phyloP scores from a whole-genome alignment of 2,888 invertebrate species.

The Philonicus albiceps region DNA sequence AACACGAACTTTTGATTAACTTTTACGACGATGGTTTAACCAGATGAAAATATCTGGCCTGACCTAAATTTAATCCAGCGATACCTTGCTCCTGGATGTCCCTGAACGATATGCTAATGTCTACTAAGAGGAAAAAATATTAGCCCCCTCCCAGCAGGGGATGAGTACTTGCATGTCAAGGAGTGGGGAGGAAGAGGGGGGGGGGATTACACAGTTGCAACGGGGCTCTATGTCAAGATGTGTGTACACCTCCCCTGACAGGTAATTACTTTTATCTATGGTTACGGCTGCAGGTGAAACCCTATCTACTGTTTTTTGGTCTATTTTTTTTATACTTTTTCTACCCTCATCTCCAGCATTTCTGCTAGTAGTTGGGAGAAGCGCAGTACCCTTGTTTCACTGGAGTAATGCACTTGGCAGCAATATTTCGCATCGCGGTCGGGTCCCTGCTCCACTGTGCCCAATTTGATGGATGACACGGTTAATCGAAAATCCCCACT shows the following conservation, averaged over 20 bases:
- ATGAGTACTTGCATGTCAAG: not conserved
- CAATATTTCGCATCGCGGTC: not conserved
- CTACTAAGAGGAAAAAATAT: constrained; percentile 26
- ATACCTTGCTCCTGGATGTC: constrained; percentile 13
- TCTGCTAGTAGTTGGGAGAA: not conserved
- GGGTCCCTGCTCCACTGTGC: not conserved
- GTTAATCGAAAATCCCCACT: not conserved
- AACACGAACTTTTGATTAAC: constrained; percentile 35
- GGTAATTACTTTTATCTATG: constrained; percentile 23
- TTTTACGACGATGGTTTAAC: constrained; percentile 32
- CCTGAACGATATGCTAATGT: constrained; percentile 32
- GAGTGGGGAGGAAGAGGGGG: not conserved
- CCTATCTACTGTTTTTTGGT: not conserved
- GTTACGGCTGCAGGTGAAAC: not conserved
- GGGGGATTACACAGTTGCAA: not conserved
- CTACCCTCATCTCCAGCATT: not conserved
- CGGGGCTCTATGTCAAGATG: not conserved
- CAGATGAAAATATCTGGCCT: constrained; percentile 34
- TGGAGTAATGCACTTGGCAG: not conserved
- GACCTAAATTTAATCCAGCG: constrained; percentile 29
- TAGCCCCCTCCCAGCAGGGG: not conserved
- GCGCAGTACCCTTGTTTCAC: not conserved
- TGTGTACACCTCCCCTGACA: constrained; percentile 17
- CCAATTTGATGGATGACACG: not conserved
- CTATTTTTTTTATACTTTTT: not conserved